Evolutionary conservation across 2,888 invertebrate species (phyloP), one percentile per base, ranked within the genome.

Genomic region (Melanostoma mellinum): DNA sequence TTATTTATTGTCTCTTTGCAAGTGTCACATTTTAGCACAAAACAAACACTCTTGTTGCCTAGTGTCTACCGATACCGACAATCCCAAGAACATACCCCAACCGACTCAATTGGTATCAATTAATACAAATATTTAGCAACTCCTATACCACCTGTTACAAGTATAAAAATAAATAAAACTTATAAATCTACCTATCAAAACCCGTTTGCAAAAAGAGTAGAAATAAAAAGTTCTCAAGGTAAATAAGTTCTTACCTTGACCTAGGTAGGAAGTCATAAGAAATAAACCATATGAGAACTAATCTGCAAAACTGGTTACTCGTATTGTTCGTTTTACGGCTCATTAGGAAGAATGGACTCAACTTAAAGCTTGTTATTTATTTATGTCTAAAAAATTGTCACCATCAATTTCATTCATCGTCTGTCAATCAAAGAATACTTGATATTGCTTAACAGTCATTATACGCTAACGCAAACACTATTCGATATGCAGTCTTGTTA

Each of bases 401-500:
- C 38, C 20, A n/a, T n/a, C n/a, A 44, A 68, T 68, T 55, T 42
- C 36, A 55, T 72, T 68, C 55, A 81, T 61, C 40, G 38, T 10
- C 71, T 71, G 65, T 71, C 80, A 80, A 75, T 80, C 75, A 72
- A 72, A 76, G 56, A 20, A 48, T 42, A 67, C 61, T 44, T 44
- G 50, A 38, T 42, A 76, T 76, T 81, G 60, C 61, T 40, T 20
- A 81, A 81, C 48, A 38, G 81, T 68, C 82, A 77, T 77, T 77
- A 56, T 33, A 48, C 60, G 9, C 61, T 63, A 74, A 74, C 73
- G 72, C 40, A 48, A 53, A 69, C 68, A 61, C 48, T 68, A 61
- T 55, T 46, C 33, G 73, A 44, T 38, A 8, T 50, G 65, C 35
- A 50, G 10, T 56, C 52, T 61, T 68, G 46, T 55, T 40, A 38